Percentiles rank a stretch among this genome's conserved stretches.
Conservation (phyloP, 1,140 invertebrate species). For the Drosophila arawakana region DNA sequence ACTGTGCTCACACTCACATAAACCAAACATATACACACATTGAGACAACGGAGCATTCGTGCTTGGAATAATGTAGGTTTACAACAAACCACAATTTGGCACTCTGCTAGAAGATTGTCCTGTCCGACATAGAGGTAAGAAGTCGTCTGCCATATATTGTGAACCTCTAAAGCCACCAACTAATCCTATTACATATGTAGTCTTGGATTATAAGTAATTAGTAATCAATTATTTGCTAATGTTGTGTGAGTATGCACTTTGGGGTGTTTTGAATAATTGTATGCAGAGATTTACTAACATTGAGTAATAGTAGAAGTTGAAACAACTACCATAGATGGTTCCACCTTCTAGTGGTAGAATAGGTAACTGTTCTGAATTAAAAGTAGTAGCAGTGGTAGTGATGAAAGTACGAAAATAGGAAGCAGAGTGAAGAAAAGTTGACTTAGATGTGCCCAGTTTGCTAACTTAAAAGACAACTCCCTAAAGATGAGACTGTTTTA, state of each 20-base stretch:
- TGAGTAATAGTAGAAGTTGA: no score
- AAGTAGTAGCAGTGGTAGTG: no score
- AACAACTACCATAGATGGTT: no score
- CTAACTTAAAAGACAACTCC: no score
- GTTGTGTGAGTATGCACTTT: background rate
- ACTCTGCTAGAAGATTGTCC: slow-evolving; percentile 7
- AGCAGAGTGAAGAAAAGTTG: no score
- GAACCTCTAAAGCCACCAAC: background rate
- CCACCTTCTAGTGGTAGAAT: no score
- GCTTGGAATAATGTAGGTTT: slow-evolving; percentile 6
- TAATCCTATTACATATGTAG: slow-evolving; percentile 7
- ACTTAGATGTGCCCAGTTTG: no score
- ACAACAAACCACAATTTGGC: slow-evolving; percentile 8
- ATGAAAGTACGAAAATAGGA: no score
- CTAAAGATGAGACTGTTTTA: no score
- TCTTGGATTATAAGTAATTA: slow-evolving; percentile 15
- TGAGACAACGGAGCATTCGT: background rate
- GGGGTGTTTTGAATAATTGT: no score
- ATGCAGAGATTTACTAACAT: no score
- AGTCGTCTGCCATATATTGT: background rate
- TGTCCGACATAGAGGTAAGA: background rate
- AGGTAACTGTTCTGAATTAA: no score
- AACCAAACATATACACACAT: slow-evolving; percentile 24
- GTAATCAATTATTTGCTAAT: slow-evolving; percentile 9
- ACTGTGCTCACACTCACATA: slow-evolving; percentile 14